Evolutionary conservation across 2,113 vertebrate species (phyloP).

Genomic region (Ahaetulla prasina): DNA sequence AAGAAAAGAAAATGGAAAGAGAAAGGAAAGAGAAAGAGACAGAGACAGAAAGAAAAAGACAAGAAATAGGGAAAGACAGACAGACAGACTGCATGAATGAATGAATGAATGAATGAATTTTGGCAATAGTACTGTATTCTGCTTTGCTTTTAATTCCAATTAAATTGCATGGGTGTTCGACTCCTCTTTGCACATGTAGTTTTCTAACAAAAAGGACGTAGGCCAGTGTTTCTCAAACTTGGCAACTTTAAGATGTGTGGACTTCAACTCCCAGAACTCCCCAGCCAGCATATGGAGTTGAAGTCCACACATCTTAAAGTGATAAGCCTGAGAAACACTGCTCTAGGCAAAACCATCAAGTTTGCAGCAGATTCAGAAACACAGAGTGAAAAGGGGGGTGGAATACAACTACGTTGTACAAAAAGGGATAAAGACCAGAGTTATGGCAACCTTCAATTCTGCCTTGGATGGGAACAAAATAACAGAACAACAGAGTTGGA

Average conservation of each 20-base stretch:
- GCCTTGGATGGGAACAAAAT: neutral
- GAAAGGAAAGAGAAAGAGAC: accelerated
- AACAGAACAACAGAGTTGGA: no score
- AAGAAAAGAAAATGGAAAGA: accelerated
- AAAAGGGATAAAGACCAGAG: neutral
- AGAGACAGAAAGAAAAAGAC: no score
- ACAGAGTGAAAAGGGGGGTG: accelerated
- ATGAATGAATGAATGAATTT: neutral
- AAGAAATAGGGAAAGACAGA: no score
- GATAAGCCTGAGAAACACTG: neutral
- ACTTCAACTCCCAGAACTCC: neutral
- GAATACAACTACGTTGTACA: neutral
- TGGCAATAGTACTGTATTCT: neutral
- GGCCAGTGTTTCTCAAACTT: neutral
- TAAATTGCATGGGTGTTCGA: neutral
- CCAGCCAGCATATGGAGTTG: neutral
- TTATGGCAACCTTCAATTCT: neutral
- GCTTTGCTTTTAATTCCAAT: neutral
- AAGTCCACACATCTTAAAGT: neutral
- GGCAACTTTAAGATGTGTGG: neutral
- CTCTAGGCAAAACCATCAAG: neutral
- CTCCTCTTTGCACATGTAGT: neutral
- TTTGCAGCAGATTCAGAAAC: neutral
- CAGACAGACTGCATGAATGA: no score
- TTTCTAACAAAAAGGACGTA: neutral